These are phyloP conservation scores for Pan troglodytes DNA, from an alignment of 2,113 vertebrate genomes.

Conservation along the genomic window NHGRI_mPanTro3-v2.1_pri NC_072408.2:49934501-49935000, in stretches of 20 bases:
- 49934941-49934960: background rate
- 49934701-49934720: background rate
- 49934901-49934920: background rate
- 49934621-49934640: background rate
- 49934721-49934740: background rate
- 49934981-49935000: background rate
- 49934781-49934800: background rate
- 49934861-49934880: background rate
- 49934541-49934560: background rate
- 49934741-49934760: background rate
- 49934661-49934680: background rate
- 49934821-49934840: background rate
- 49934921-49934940: background rate
- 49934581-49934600: background rate
- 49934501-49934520: background rate
- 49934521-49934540: background rate
- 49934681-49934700: background rate
- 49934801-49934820: background rate
- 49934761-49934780: background rate
- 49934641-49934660: background rate
- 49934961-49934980: background rate
- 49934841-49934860: background rate
- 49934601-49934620: background rate
- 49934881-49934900: background rate
- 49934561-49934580: background rate